Evolutionary conservation across 2,797 vertebrate species (phyloP), one percentile per base, ranked within the genome.

Genomic region (Poecilia gillii): DNA sequence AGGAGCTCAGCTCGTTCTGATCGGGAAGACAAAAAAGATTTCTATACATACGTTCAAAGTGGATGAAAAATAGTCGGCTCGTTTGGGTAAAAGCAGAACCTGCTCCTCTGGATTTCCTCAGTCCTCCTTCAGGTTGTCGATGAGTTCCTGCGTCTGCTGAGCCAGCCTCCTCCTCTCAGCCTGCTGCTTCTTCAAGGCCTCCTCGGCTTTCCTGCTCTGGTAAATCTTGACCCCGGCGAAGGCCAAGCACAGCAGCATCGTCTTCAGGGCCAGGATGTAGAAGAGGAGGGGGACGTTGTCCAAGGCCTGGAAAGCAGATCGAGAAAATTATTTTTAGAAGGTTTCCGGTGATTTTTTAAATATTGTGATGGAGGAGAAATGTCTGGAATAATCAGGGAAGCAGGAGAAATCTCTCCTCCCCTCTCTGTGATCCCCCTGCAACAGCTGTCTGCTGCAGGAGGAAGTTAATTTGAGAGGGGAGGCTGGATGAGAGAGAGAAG

Each of bases 231-330:
- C 97, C 13, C 94, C 97, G 5, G 97, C 97, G 46, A 99, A 99
- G 0, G 88, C 96, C 92, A 99, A 91, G 92, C 98, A 99, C 82
- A 99, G 93, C 75, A 99, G 89, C 79, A 99, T 13, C 0, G 98
- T 98, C 91, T 99, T 99, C 33, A 97, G 96, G 55, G 97, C 98
- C 88, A 99, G 87, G 91, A 99, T 98, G 92, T 99, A 99, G 73
- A 99, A 91, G 78, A 99, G 96, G 87, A 99, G 3, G 0, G 98
- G 98, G 76, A 99, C 93, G 0, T 96, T 98, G 12, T 99, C 98
- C 84, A 99, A 89, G 74, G 87, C 98, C 98, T 99, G 87, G 23
- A 31, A 49, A 81, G 12, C 0, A 59, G 3, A 82, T 31, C 3
- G 6, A 33, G n/a, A 11, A 41, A 1, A 31, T 39, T 3, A 3